Evolutionary conservation across 2,888 invertebrate genomes (phyloP), one percentile per base, ranked within the genome.

Genomic region (Cantharis lateralis): DNA sequence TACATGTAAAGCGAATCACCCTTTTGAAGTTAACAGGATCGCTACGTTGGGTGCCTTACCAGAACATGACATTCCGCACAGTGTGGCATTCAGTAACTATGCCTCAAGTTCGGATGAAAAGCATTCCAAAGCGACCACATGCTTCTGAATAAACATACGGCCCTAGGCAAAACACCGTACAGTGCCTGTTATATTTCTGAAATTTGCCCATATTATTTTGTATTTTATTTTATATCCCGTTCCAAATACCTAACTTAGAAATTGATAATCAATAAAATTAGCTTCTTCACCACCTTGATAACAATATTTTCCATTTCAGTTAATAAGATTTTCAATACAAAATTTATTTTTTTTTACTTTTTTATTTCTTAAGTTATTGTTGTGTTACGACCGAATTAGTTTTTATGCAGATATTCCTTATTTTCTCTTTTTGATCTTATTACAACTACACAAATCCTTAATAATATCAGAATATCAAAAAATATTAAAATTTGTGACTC

Each of bases 91-190:
- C 85, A 83, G 83, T 84, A 88, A 88, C 87, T 88, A 87, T 88
- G 87, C 87, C 86, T 87, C 86, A 87, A 88, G 86, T 88, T 87
- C 84, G 87, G 87, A 87, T 88, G 87, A 88, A 88, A 88, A 85
- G 87, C 87, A 88, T 88, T 88, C 88, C 87, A 80, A 82, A 75
- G 83, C 82, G 85, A 87, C 87, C 87, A 86, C 87, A 87, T 86
- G 86, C 87, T 86, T 85, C 86, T 86, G 87, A 86, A 87, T 87
- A 87, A 87, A 87, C 87, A 87, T 84, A 86, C 76, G 75, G 78
- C 78, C 78, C 73, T 73, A 75, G 78, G 78, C 78, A 74, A 76
- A 78, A 78, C 73, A 76, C 68, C 76, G 75, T 71, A 69, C 68
- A 74, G 76, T 78, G 74, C 75, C 68, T 78, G 72, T 61, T 74